phyloP scores from a whole-genome alignment of 2,888 invertebrate species.

The Allophyes oxyacanthae region DNA sequence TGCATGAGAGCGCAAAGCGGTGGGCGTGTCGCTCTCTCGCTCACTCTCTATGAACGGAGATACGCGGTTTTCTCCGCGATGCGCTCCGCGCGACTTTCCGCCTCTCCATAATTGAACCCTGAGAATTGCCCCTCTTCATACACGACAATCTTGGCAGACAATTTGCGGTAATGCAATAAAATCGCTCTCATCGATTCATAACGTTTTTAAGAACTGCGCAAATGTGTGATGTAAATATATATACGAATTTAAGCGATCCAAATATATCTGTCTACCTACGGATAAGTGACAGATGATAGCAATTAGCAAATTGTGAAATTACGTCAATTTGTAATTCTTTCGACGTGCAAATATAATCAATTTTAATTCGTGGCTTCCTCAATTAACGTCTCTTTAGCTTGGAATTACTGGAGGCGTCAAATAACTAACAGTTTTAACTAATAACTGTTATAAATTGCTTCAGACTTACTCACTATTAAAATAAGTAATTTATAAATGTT shows the following conservation, averaged over 20 bases:
- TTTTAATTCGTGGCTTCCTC: slow-evolving; percentile 48
- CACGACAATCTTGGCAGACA: slow-evolving; percentile 29
- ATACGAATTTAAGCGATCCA: slow-evolving; percentile 35
- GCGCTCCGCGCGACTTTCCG: too few relatives aligned
- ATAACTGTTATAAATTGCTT: slow-evolving; percentile 7
- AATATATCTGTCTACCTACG: too few relatives aligned
- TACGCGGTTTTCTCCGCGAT: too few relatives aligned
- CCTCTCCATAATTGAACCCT: too few relatives aligned
- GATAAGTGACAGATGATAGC: slow-evolving; percentile 27
- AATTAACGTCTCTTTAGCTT: slow-evolving; percentile 42
- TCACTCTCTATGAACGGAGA: too few relatives aligned
- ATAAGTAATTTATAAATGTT: background rate
- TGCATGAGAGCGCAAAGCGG: too few relatives aligned
- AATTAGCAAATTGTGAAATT: slow-evolving; percentile 38
- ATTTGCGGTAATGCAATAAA: slow-evolving; percentile 22
- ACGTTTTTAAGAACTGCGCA: slow-evolving; percentile 35
- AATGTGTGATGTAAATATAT: slow-evolving; percentile 26
- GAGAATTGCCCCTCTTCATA: too few relatives aligned
- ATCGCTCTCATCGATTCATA: slow-evolving; percentile 24
- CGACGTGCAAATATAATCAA: slow-evolving; percentile 35
- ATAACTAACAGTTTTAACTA: slow-evolving; percentile 21
- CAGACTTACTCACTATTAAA: background rate
- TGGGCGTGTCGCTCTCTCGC: too few relatives aligned
- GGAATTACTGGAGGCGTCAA: slow-evolving; percentile 18
- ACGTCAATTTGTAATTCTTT: slow-evolving; percentile 39